Base-by-base conservation (phyloP, 92 coral and sea anemone species). In the Epizoanthus illoricatus region DNA sequence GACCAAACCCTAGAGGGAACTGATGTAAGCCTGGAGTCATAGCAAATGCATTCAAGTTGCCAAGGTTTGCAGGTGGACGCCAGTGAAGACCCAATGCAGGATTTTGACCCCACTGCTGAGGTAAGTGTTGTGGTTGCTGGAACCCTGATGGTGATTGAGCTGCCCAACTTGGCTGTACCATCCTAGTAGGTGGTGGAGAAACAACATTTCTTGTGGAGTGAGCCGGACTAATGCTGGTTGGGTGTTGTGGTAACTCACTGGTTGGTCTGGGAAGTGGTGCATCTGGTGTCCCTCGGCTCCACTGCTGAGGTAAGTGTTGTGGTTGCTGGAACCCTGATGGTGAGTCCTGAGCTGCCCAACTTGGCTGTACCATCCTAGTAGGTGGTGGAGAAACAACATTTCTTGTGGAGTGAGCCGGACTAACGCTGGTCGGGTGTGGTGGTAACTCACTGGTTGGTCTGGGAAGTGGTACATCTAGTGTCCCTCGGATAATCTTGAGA, bases 401-500 rank as follows among this genome's bases (percentile, higher is more conserved):
- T 76, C 58, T 61, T 60, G 68, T 4, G 11, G 69, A n/a, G 5
- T 61, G 58, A 60, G 58, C 24, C 19, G 10, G 18, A 61, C 10
- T 23, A 41, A 17, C 57, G 5, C 43, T 76, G 54, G 23, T 36
- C 41, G 45, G 69, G 81, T 54, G 8, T 76, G 68, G 68, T n/a
- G 15, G 8, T 13, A 41, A 36, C 16, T 4, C 57, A 39, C 18
- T 11, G 17, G 11, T 8, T 7, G 16, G 49, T 61, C 40, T 59
- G 4, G 11, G 36, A 18, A 4, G 13, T 67, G 36, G 61, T 21
- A 2, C n/a, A n/a, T n/a, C 56, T 55, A 28, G 68, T 49, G 64
- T 65, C 83, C 72, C 76, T 84, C 81, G 81, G 19, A 83, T 85
- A 69, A 84, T 88, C 69, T 75, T 89, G 10, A 87, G 81, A 83